These are phyloP conservation scores for Megaleporinus macrocephalus DNA, from an alignment of 2,113 vertebrate species.

Conservation along the genomic window DNA sequence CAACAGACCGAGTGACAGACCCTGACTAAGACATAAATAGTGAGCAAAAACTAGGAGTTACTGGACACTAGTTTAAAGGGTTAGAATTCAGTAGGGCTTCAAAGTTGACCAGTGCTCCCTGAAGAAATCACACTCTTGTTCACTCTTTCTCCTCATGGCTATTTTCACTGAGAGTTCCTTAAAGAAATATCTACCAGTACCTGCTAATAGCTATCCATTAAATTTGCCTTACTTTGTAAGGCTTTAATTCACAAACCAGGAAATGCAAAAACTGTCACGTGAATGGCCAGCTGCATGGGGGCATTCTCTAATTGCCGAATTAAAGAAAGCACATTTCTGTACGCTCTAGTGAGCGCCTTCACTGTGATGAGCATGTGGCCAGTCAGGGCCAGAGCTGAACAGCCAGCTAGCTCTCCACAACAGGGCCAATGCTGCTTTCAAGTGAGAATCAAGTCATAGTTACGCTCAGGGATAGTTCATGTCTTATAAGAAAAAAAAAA, in stretches of 20 bases:
- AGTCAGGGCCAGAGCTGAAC: background rate
- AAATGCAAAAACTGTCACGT: background rate
- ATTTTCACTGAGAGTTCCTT: background rate
- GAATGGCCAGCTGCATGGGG: background rate
- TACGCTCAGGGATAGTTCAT: no score
- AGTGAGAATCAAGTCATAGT: background rate
- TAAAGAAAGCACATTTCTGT: conserved; percentile 28
- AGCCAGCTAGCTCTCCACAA: background rate
- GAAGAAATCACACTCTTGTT: background rate
- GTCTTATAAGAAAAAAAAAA: no score
- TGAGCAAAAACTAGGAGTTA: background rate
- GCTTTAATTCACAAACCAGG: no score
- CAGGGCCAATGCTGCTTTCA: background rate
- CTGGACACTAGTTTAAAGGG: background rate
- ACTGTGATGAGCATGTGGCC: background rate
- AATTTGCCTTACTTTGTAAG: background rate
- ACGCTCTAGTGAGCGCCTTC: background rate
- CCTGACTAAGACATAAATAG: background rate
- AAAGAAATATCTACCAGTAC: background rate
- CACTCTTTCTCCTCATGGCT: background rate
- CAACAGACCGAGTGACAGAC: background rate
- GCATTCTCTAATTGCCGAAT: background rate
- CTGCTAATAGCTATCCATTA: background rate
- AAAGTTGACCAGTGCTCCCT: background rate
- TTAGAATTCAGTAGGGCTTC: background rate